Percentiles rank a stretch among this genome's conserved stretches.
Conservation (phyloP, 2,888 invertebrate genomes). For the Saturnia japonica region DNA sequence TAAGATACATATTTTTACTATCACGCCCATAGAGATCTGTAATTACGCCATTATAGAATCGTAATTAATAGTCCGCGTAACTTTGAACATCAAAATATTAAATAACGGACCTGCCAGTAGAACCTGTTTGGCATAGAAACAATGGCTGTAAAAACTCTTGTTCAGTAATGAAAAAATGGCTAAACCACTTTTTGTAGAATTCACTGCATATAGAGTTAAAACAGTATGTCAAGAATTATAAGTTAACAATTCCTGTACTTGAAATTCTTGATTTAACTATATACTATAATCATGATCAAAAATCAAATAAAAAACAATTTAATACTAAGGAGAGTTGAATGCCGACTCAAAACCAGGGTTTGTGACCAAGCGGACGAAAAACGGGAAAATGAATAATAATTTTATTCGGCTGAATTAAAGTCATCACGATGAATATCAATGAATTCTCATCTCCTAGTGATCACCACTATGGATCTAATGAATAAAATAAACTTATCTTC, state of each 20-base stretch:
- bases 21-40: slow-evolving; percentile 14
- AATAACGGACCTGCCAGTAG: slow-evolving; percentile 14
- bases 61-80: slow-evolving; percentile 1
- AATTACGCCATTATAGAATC: slow-evolving; percentile 6
- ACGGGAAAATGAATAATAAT: too few species aligned
- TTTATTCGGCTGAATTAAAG: too few species aligned
- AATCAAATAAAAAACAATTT: too few species aligned
- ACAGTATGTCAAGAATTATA: slow-evolving; percentile 14
- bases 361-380: too few species aligned
- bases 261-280: background rate
- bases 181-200: slow-evolving; percentile 11
- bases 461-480: too few species aligned
- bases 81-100: background rate
- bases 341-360: too few species aligned
- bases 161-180: slow-evolving; percentile 13
- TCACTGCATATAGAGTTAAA: background rate
- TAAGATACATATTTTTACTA: slow-evolving; percentile 23
- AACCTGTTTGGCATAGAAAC: slow-evolving; percentile 19
- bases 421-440: too few species aligned
- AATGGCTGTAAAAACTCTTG: slow-evolving; percentile 15
- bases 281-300: background rate
- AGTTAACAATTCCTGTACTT: background rate
- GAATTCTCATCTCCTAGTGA: too few species aligned
- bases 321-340: too few species aligned
- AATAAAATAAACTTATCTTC: too few species aligned